A percentile compares a stretch with the other conserved stretches of the same genome.
These are phyloP conservation scores for Galaxea fascicularis DNA, from an alignment of 92 coral and sea anemone genomes.

Conservation along the genomic window DNA sequence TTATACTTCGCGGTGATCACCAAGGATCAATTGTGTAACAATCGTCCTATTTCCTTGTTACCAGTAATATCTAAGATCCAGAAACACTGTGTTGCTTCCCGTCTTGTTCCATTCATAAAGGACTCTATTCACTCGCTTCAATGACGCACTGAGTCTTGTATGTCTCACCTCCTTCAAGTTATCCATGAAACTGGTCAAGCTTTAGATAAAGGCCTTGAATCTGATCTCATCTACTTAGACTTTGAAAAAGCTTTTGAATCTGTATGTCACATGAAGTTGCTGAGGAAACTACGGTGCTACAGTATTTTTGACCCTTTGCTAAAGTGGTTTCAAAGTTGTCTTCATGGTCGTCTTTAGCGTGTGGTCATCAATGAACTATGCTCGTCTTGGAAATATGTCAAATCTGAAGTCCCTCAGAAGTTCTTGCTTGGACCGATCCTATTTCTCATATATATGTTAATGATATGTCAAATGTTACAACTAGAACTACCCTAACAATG, in stretches of 20 bases:
- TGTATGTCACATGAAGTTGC: conserved; percentile 27
- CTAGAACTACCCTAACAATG: conserved; percentile 29
- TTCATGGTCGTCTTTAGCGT: conserved; percentile 20
- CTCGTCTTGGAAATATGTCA: conserved; percentile 1
- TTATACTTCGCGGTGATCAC: no score
- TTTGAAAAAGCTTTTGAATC: conserved; percentile 39
- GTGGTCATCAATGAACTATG: conserved; percentile 20
- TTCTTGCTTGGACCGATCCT: conserved; percentile 22
- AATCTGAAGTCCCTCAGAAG: conserved; percentile 4
- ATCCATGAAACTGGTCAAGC: no score
- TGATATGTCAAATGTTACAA: conserved; percentile 7
- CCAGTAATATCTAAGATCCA: conserved; percentile 39
- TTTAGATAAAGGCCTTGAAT: conserved; percentile 50
- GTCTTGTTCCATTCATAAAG: conserved; percentile 37
- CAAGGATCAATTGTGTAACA: neutral
- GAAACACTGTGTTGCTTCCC: conserved; percentile 40
- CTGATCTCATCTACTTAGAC: conserved; percentile 39
- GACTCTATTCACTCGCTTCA: no score
- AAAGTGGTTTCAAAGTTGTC: conserved; percentile 35
- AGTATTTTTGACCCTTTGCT: conserved; percentile 20
- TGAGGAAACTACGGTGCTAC: neutral
- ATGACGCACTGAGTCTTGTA: no score
- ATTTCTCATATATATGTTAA: no score
- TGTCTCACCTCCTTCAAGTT: no score
- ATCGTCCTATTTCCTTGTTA: conserved; percentile 48